Conservation (phyloP, 1,140 invertebrate species). For the Aplysia californica region DNA sequence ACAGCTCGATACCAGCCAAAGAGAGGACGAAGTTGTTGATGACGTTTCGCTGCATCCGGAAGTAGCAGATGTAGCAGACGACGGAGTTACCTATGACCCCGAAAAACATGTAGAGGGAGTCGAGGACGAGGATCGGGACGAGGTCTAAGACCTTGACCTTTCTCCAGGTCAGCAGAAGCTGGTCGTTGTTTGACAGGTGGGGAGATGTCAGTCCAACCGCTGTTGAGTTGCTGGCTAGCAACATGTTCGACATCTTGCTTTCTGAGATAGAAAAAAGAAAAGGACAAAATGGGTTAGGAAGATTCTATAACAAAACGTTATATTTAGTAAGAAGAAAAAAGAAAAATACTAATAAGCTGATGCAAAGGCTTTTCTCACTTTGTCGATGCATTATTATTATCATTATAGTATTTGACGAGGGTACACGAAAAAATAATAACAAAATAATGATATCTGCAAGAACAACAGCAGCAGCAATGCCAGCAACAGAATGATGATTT, state of each 20-base stretch:
- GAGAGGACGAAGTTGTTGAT: conserved; percentile 39
- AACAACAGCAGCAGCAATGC: no score
- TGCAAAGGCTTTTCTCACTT: no score
- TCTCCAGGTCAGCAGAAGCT: no score
- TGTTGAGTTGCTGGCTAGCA: neutral
- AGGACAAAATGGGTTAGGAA: neutral
- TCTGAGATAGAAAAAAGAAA: neutral
- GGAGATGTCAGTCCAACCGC: neutral
- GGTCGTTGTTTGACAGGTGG: neutral
- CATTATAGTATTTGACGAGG: no score
- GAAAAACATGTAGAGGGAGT: conserved; percentile 33
- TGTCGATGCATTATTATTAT: no score
- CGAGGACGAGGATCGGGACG: conserved; percentile 31
- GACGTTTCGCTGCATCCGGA: conserved; percentile 25
- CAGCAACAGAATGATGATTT: no score
- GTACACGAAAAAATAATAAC: no score
- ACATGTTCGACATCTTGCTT: neutral
- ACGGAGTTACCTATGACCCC: conserved; percentile 42
- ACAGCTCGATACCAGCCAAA: conserved; percentile 37
- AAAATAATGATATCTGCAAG: no score
- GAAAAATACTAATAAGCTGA: no score
- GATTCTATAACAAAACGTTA: no score
- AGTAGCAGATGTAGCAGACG: conserved; percentile 39
- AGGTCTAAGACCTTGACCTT: conserved; percentile 1
- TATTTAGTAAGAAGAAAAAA: neutral